Conservation (phyloP, 1,140 invertebrate species). For the Temnothorax nylanderi region DNA sequence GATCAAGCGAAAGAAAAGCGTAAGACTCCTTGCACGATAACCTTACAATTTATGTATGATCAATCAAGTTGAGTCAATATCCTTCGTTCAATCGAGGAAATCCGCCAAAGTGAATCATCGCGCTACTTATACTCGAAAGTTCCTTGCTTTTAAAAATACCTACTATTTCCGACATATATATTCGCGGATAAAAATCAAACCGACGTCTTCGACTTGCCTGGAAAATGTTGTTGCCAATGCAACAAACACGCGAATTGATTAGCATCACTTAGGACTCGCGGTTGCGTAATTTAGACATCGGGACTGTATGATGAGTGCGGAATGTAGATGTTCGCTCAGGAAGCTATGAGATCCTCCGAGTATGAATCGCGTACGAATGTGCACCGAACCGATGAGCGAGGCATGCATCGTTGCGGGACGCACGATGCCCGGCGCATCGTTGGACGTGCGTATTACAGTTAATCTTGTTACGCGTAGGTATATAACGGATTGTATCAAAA, state of each 20-base stretch:
- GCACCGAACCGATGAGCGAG: slow-evolving; percentile 51
- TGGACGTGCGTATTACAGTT: slow-evolving; percentile 62
- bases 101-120: not conserved
- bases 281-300: slow-evolving; percentile 23
- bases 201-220: not conserved
- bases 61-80: slow-evolving; percentile 33
- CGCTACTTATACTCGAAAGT: not conserved
- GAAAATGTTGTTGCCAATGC: not conserved
- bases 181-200: not conserved
- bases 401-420: slow-evolving; percentile 24
- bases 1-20: slow-evolving; percentile 65
- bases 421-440: slow-evolving; percentile 15
- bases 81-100: not conserved
- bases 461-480: slow-evolving; percentile 58
- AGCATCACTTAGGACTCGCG: not conserved
- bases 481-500: slow-evolving; percentile 56
- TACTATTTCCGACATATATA: not conserved
- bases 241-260: slow-evolving; percentile 8
- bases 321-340: slow-evolving; percentile 44
- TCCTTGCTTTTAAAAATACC: not conserved
- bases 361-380: slow-evolving; percentile 28
- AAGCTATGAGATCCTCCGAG: not conserved
- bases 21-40: slow-evolving; percentile 18
- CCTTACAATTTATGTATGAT: slow-evolving; percentile 35
- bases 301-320: not conserved